Conservation (phyloP, 2,888 invertebrate species). For the Himalopsyche kuldschensis region DNA sequence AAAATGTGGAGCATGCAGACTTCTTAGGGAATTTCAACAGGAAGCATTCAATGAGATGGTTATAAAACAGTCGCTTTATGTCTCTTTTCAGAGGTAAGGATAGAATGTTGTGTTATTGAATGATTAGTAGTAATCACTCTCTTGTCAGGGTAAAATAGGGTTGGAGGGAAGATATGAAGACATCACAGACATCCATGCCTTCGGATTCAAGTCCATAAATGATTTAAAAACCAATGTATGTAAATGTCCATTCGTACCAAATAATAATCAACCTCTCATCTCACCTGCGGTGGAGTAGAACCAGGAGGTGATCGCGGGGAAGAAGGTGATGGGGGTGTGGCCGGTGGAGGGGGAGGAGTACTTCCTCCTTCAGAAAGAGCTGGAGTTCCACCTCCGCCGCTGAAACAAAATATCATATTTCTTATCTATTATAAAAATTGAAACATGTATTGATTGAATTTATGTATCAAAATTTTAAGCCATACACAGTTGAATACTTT, state of each 20-base stretch:
- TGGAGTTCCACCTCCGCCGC: constrained; percentile 32
- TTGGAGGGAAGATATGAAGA: too few species aligned
- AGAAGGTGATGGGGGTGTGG: constrained; percentile 25
- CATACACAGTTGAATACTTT: too few species aligned
- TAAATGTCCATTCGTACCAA: neutral
- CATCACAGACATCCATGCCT: too few species aligned
- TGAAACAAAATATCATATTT: neutral
- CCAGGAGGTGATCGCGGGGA: neutral
- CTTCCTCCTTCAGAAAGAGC: constrained; percentile 39
- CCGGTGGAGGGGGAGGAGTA: constrained; percentile 32
- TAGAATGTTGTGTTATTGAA: too few species aligned
- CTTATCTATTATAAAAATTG: neutral
- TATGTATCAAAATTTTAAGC: neutral
- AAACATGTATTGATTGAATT: neutral
- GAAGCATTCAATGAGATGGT: too few species aligned
- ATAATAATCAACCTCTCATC: neutral
- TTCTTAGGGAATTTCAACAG: too few species aligned
- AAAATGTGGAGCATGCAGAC: too few species aligned
- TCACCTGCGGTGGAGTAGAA: constrained; percentile 9
- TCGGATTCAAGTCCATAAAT: neutral
- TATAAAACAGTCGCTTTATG: too few species aligned
- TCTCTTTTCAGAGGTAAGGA: neutral
- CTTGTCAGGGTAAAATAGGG: too few species aligned
- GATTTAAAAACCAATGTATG: neutral
- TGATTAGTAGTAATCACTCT: too few species aligned